Conservation (phyloP, 2,113 vertebrate genomes). For the Spermophilus dauricus region DNA sequence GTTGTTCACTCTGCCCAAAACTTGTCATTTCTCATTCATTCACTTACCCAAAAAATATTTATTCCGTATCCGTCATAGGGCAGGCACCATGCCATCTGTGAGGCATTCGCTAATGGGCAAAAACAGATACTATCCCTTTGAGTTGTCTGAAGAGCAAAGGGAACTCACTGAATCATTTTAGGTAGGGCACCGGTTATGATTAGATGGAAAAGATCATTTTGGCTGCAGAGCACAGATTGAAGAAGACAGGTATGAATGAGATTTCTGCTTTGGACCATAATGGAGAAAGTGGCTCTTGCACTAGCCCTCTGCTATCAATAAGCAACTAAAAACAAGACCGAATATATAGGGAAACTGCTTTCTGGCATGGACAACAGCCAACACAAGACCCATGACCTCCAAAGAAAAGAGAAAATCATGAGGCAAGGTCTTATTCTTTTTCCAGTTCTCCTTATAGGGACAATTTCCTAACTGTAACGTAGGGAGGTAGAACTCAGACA, state of each 20-base stretch:
- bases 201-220: background rate
- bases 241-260: background rate
- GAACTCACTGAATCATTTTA: background rate
- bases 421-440: background rate
- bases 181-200: background rate
- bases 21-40: constrained; percentile 1
- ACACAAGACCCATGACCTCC: background rate
- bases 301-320: background rate
- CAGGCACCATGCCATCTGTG: background rate
- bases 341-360: background rate
- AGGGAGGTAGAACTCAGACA: background rate
- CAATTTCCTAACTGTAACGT: background rate
- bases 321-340: background rate
- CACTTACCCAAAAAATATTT: constrained; percentile 24
- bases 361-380: background rate
- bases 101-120: background rate
- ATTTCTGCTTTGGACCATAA: background rate
- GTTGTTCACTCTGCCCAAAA: constrained; percentile 39
- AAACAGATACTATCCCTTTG: background rate
- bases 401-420: background rate
- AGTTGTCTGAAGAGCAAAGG: constrained; percentile 3
- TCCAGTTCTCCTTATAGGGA: background rate
- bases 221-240: background rate
- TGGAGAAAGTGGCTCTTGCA: background rate
- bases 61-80: background rate